Conservation (phyloP, 2,113 vertebrate genomes). For the Gadus macrocephalus region DNA sequence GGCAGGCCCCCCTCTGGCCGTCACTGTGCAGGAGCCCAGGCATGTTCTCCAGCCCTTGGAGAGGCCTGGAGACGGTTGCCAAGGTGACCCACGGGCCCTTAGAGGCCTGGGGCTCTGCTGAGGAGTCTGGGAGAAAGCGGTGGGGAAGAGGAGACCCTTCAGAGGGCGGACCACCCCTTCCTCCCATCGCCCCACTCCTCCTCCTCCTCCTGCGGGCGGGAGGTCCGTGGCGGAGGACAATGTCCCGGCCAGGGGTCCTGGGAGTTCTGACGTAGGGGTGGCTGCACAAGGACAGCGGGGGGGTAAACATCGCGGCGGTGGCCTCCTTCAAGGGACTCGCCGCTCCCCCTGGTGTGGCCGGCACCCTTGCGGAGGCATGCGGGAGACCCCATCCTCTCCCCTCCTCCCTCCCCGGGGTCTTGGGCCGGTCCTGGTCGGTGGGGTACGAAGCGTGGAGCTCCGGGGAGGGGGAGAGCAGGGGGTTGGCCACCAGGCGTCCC, state of each 20-base stretch:
- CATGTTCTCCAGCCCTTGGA: constrained; percentile 84
- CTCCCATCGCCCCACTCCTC: background rate
- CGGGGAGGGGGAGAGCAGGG: background rate
- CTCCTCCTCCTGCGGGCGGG: constrained; percentile 42
- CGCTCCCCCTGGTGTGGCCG: constrained; percentile 79
- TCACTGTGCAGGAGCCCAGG: constrained; percentile 63
- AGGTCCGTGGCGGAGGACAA: constrained; percentile 66
- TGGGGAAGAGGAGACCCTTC: constrained; percentile 36
- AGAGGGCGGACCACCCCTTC: constrained; percentile 4
- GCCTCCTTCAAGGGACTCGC: constrained; percentile 68
- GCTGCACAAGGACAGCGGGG: constrained; percentile 73
- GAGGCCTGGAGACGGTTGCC: constrained; percentile 45
- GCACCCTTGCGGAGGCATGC: constrained; percentile 73
- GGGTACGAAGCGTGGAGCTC: constrained; percentile 56
- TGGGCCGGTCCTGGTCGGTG: constrained; percentile 78
- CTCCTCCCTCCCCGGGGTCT: constrained; percentile 78
- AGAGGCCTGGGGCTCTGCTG: constrained; percentile 21
- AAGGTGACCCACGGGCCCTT: background rate
- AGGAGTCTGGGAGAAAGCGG: constrained; percentile 36
- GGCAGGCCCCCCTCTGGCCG: constrained; percentile 24
- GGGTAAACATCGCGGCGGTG: constrained; percentile 60
- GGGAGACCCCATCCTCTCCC: constrained; percentile 60
- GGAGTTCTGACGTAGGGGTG: constrained; percentile 79
- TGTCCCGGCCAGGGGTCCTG: constrained; percentile 94
- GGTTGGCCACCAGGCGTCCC: constrained; percentile 4